Evolutionary conservation across 2,797 vertebrate genomes (phyloP).

Genomic region (Sitta carolinensis): DNA sequence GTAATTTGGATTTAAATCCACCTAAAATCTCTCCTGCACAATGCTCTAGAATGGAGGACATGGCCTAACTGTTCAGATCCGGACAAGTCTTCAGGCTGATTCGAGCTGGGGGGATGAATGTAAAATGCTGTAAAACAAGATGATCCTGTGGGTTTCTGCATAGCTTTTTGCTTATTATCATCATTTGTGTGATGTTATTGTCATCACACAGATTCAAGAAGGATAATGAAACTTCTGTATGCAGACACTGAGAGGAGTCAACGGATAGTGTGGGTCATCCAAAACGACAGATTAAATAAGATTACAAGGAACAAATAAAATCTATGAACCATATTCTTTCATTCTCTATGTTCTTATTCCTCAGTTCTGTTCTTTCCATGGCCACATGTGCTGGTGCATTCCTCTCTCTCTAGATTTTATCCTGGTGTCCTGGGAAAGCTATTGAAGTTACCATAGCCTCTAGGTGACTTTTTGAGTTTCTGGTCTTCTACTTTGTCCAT

Average conservation of each 20-base stretch:
- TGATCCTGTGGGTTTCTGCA: neutral
- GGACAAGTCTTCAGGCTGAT: neutral
- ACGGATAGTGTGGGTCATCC: neutral
- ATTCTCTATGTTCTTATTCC: neutral
- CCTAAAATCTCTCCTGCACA: neutral
- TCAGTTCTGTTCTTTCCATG: neutral
- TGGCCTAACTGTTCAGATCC: neutral
- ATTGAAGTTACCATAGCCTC: neutral
- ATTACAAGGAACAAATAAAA: neutral
- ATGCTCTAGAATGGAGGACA: neutral
- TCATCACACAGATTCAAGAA: neutral
- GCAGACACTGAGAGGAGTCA: neutral
- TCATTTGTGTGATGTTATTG: neutral
- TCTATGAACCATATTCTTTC: neutral
- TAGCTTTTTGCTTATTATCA: neutral
- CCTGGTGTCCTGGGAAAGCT: neutral
- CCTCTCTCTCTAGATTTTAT: neutral
- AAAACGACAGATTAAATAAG: neutral
- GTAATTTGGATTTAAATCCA: neutral
- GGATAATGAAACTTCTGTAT: neutral
- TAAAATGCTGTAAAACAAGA: neutral
- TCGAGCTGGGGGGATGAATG: rapidly evolving
- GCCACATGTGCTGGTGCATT: neutral
- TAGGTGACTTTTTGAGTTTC: neutral
- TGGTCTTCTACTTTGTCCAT: neutral